Evolutionary conservation across 1,140 invertebrate genomes (phyloP).

Genomic region (Trichonephila clavipes): DNA sequence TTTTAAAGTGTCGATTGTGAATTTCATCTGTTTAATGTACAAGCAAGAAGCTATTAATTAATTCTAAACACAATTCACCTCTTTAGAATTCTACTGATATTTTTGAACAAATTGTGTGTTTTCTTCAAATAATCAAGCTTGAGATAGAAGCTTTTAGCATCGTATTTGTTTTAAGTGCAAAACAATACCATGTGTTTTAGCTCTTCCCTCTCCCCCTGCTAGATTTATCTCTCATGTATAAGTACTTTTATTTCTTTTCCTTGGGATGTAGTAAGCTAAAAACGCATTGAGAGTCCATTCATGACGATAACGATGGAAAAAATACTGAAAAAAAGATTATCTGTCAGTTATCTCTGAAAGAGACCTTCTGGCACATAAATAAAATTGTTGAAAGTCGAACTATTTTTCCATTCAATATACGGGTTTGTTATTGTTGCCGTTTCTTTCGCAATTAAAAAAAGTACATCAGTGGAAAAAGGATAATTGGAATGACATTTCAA

Average conservation of each 20-base stretch:
- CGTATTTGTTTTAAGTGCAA: background rate
- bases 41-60: no score
- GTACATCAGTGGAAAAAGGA: no score
- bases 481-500: no score
- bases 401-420: background rate
- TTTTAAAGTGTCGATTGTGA: no score
- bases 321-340: background rate
- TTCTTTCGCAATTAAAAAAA: background rate
- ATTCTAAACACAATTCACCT: no score
- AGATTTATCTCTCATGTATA: background rate
- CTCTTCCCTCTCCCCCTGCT: no score
- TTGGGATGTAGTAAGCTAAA: background rate
- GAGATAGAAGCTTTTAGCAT: background rate
- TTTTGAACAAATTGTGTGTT: no score
- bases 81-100: no score
- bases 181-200: background rate
- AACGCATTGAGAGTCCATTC: background rate
- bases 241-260: background rate
- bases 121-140: background rate
- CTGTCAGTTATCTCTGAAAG: background rate
- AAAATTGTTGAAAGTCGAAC: constrained; percentile 7
- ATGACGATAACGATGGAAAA: background rate
- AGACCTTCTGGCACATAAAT: constrained; percentile 10
- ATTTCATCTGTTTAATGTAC: no score
- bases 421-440: background rate